Base-by-base conservation (phyloP, 2,888 invertebrate species). In the Nymphalis urticae region DNA sequence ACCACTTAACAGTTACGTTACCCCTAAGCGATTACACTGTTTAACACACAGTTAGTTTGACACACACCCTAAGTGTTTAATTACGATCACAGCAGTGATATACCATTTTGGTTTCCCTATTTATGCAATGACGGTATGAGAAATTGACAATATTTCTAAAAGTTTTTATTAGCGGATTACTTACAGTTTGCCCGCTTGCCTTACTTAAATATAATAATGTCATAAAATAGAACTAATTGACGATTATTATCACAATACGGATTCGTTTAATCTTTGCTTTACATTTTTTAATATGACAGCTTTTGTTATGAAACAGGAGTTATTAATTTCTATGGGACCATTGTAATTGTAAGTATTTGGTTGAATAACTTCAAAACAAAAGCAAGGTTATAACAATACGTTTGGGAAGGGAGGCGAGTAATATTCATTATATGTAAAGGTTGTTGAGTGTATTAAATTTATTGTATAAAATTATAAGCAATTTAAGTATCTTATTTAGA, bases 301-400 rank as follows among this genome's bases (percentile, higher is more conserved):
- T 62, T n/a, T 19, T 58, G 58, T 58, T 17, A 54, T n/a, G 42
- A 53, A 53, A 67, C 48, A 32, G 61, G 58, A 63, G 42, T 48
- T 64, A 47, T 59, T 64, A 60, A 59, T 27, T 59, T 63, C 42
- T 50, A 53, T 42, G 53, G 27, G 48, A 50, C 48, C 16, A 60
- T 64, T 64, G 36, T 60, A 32, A 56, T 58, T 42, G 58, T 19
- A 42, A 10, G 58, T n/a, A 5, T 56, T 68, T 64, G 21, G 47
- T 54, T 60, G 60, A 60, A 60, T 64, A 36, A 16, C 19, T 36
- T 42, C 32, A 17, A 16, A 24, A 60, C 48, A 53, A 59, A n/a
- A 58, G 36, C 47, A 53, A 50, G 51, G 53, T 42, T n/a, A 19
- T n/a, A 19, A 58, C n/a, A 56, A 24, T 54, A 17, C 36, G 58